Base-by-base conservation (phyloP, 2,888 invertebrate species). In the Epirrhoe alternata region DNA sequence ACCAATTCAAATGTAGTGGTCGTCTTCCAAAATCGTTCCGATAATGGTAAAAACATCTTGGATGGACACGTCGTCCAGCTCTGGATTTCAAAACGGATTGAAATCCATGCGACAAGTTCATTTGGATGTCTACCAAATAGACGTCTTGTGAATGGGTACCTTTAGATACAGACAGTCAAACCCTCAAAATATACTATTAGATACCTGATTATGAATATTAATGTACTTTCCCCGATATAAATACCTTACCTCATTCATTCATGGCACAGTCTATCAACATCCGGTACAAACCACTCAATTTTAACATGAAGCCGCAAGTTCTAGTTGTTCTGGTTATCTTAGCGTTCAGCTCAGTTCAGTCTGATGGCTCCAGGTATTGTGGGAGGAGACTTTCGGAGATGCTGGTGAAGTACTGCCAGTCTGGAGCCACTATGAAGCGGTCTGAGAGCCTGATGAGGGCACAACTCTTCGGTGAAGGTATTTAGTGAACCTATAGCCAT, bases 141-240 rank as follows among this genome's bases (percentile, higher is more conserved):
- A n/a, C n/a, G n/a, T n/a, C n/a, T n/a, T n/a, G n/a, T n/a, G n/a
- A n/a, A n/a, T n/a, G n/a, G n/a, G n/a, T n/a, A n/a, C n/a, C n/a
- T n/a, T n/a, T 6, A 47, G 6, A 47, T 6, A 59, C 51, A 59
- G 30, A 59, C 51, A 51, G 14, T 16, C 59, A 30, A 30, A 10
- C 51, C 51, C 38, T 52, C 12, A 24, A 14, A 16, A 49, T 52
- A 57, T 45, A 49, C 10, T 14, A 14, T 50, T 33, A 51, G 14
- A 47, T n/a, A 64, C 54, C 54, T 54, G 42, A 35, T 50, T 69
- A 64, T 61, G 78, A 73, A 77, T 80, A 77, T 74, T 75, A 71
- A 80, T 79, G 72, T 75, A 64, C 60, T 72, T 63, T 72, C 55
- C 5, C 58, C 53, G 42, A 66, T 76, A 80, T 80, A 80, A 76